Conservation (phyloP, 2,797 vertebrate species). For the Arctocebus calabarensis region DNA sequence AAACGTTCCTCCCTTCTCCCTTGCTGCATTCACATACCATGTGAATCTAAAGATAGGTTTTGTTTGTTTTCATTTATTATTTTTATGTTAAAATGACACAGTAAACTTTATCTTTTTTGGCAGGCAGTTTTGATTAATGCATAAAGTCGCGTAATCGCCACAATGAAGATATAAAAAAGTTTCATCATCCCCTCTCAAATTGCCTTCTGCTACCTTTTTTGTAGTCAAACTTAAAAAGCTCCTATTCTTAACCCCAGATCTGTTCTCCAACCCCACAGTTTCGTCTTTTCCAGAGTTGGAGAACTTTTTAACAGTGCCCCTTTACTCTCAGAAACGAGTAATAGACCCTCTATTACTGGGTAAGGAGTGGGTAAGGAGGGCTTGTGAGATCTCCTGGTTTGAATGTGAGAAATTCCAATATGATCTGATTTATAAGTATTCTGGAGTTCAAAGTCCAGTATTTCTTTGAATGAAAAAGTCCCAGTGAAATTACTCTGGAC, state of each 20-base stretch:
- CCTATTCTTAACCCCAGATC: not conserved
- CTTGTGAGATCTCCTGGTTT: not conserved
- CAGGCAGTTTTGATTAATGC: not conserved
- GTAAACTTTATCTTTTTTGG: not conserved
- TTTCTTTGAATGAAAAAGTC: not conserved
- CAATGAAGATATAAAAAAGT: not conserved
- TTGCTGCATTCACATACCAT: not conserved
- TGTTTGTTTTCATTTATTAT: conserved; percentile 7
- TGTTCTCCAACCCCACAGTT: not conserved
- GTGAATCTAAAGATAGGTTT: not conserved
- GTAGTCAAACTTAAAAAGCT: not conserved
- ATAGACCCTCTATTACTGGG: not conserved
- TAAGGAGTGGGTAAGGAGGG: too few species aligned
- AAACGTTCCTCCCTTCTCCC: not conserved
- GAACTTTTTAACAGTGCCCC: not conserved
- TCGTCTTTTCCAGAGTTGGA: not conserved
- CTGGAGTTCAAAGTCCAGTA: not conserved
- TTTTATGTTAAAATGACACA: not conserved
- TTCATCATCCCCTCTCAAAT: not conserved
- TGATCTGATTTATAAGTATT: not conserved
- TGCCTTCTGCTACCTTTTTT: not conserved
- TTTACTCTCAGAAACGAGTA: not conserved
- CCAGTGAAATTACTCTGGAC: too few species aligned
- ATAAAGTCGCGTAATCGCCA: not conserved
- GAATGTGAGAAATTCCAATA: not conserved